phyloP scores from a whole-genome alignment of 1,140 invertebrate genomes.

The Hormaphis cornu region DNA sequence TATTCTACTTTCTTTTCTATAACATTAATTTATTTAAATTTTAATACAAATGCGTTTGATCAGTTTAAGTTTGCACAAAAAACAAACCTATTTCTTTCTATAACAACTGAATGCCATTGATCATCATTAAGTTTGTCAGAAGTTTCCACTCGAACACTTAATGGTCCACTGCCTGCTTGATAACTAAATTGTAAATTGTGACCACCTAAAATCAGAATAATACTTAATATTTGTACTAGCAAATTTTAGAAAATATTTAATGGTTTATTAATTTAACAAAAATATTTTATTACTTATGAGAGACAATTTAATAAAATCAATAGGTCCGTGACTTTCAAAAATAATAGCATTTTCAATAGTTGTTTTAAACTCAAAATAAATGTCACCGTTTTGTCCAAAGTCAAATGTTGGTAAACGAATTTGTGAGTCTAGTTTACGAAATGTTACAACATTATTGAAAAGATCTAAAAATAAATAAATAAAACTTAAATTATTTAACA shows the following conservation, averaged over 20 bases:
- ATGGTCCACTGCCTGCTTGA: constrained; percentile 76
- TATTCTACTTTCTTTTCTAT: constrained; percentile 70
- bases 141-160: constrained; percentile 72
- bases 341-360: constrained; percentile 80
- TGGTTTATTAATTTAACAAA: neutral
- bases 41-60: neutral
- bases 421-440: constrained; percentile 80
- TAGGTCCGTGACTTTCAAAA: constrained; percentile 77
- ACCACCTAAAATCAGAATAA: constrained; percentile 54
- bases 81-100: constrained; percentile 73
- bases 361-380: constrained; percentile 95
- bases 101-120: constrained; percentile 86
- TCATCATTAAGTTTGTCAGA: constrained; percentile 77
- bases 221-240: neutral
- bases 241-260: too few relatives aligned
- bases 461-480: constrained; percentile 52
- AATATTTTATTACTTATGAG: constrained; percentile 14
- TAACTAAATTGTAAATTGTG: constrained; percentile 86
- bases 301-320: constrained; percentile 59
- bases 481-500: constrained; percentile 31
- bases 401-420: constrained; percentile 81
- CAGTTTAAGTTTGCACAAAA: neutral
- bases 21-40: constrained; percentile 45
- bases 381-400: constrained; percentile 87
- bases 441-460: constrained; percentile 91